Evolutionary conservation across 2,888 invertebrate genomes (phyloP), one percentile per base, ranked within the genome.

Genomic region (Andrena fulva): DNA sequence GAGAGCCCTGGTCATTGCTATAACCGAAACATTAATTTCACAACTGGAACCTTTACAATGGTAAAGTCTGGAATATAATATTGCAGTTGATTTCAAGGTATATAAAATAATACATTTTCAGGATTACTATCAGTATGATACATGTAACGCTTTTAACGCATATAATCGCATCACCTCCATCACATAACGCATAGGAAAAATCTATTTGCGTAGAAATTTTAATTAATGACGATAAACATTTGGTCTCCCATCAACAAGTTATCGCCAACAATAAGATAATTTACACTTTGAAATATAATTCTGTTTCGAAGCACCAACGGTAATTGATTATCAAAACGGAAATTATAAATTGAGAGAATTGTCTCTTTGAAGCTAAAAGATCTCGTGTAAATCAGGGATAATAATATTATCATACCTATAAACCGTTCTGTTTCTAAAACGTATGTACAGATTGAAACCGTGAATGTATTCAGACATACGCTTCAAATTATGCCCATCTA

Each of bases 31-130:
- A 69, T 72, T 64, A 16, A 52, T 80, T 64, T 67, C 60, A 74
- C 70, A 62, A 60, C 31, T 20, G 73, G 67, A 75, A 67, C 52
- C 42, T 64, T 66, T 63, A 75, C 27, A 66, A 52, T 77, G 4
- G 73, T 74, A 64, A 20, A 64, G 59, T 66, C 27, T 76, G 24
- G 54, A 71, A 67, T 56, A 78, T 80, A 50, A 68, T 72, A 50
- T 54, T 75, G 16, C 68, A 72, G 68, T 77, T 64, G 27, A 68
- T 73, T 66, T 74, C 54, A 59, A 50, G 66, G 20, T 70, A 80
- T 80, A 81, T 74, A 79, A 74, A 81, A 81, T 74, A 74, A 80
- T 81, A 80, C 80, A 78, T 78, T 78, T 68, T 48, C 33, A 35
- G 50, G 68, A 72, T 80, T 67, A 72, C 78, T 67, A 71, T 78